These are phyloP conservation scores for Hermodice carunculata DNA, from an alignment of 2,888 invertebrate species.

Conservation along the genomic window DNA sequence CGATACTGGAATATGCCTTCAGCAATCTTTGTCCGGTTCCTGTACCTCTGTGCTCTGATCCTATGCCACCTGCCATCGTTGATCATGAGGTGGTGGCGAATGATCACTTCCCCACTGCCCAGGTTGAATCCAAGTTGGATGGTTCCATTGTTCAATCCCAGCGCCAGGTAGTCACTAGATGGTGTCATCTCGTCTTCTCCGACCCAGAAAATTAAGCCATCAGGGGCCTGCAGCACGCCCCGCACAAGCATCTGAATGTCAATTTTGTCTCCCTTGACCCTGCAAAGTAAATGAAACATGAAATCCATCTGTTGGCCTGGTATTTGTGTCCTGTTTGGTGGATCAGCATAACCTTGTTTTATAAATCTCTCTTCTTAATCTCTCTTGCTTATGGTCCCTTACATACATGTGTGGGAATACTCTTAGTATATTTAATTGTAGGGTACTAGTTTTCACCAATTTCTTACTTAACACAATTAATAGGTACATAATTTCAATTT, in stretches of 20 bases:
- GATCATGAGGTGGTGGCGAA: conserved; percentile 87
- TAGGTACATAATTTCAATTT: too few species aligned
- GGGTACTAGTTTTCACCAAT: too few species aligned
- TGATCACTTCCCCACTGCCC: conserved; percentile 87
- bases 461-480: too few species aligned
- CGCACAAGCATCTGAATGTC: conserved; percentile 91
- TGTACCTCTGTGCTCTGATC: conserved; percentile 80
- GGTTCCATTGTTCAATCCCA: conserved; percentile 85
- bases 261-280: conserved; percentile 35
- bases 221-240: conserved; percentile 76
- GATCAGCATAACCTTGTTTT: too few species aligned
- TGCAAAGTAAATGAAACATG: too few species aligned
- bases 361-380: too few species aligned
- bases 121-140: conserved; percentile 77
- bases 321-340: too few species aligned
- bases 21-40: neutral
- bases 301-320: too few species aligned
- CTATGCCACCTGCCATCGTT: conserved; percentile 92
- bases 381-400: too few species aligned
- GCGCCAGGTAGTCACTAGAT: conserved; percentile 81
- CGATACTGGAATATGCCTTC: neutral
- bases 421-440: too few species aligned
- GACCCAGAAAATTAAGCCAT: conserved; percentile 88
- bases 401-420: too few species aligned
- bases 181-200: conserved; percentile 75